phyloP scores from a whole-genome alignment of 2,113 vertebrate genomes.

The Sapayoa aenigma region DNA sequence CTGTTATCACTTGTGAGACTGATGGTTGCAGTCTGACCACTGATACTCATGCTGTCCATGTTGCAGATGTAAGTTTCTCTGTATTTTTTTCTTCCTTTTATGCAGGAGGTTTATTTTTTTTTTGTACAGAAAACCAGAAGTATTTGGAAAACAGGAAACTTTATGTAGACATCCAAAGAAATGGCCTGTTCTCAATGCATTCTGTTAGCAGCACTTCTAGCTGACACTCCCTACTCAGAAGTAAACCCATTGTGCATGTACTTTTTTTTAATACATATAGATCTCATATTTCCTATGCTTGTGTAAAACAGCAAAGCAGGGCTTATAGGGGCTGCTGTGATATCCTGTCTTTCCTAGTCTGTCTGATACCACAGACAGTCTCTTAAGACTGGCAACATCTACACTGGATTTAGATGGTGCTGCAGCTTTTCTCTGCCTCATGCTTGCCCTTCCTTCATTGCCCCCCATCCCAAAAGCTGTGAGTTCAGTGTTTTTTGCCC shows the following conservation, averaged over 20 bases:
- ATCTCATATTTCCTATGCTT: neutral
- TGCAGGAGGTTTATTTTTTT: neutral
- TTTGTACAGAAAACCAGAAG: neutral
- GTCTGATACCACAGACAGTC: neutral
- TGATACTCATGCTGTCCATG: neutral
- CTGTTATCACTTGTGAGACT: neutral
- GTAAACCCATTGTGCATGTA: neutral
- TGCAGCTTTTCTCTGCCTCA: neutral
- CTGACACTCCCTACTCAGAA: neutral
- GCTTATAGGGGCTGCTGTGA: fast-evolving
- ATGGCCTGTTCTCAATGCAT: neutral
- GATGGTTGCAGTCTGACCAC: neutral
- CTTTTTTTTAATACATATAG: neutral
- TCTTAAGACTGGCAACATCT: fast-evolving
- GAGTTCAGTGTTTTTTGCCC: neutral
- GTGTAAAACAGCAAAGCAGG: neutral
- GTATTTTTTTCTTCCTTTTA: neutral
- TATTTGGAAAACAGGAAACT: neutral
- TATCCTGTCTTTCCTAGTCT: neutral
- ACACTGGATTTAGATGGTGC: neutral
- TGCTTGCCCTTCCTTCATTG: neutral
- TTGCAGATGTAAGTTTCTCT: neutral
- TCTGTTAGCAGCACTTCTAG: neutral
- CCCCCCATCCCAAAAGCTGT: fast-evolving
- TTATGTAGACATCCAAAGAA: neutral